Conservation (phyloP, 1,140 invertebrate genomes). For the Ceratina australensis region DNA sequence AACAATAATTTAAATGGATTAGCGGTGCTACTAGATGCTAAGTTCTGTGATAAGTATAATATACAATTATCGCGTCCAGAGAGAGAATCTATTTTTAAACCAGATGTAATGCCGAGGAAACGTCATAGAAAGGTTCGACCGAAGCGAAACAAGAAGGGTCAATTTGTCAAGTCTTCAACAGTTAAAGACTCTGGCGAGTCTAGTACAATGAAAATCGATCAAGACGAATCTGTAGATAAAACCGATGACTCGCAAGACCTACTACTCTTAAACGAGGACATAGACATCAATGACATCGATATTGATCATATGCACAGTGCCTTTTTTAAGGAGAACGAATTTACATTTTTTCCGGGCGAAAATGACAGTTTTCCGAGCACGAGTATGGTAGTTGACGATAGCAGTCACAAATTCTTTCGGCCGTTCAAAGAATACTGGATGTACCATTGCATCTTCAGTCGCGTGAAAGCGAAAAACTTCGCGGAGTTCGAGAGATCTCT, state of each 20-base stretch:
- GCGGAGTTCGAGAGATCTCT: conserved; percentile 74
- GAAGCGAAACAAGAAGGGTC: conserved; percentile 1
- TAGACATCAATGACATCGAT: background rate
- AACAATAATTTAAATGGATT: background rate
- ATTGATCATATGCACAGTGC: background rate
- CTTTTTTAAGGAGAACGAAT: conserved; percentile 41
- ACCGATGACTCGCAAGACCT: no score
- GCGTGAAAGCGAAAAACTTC: conserved; percentile 67
- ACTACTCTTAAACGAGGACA: background rate
- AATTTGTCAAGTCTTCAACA: conserved; percentile 21
- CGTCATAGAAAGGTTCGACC: conserved; percentile 2
- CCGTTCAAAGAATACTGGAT: conserved; percentile 75
- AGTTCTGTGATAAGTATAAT: conserved; percentile 58
- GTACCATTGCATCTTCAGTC: conserved; percentile 67
- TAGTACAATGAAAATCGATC: no score
- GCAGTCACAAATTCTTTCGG: conserved; percentile 55
- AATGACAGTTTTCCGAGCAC: background rate
- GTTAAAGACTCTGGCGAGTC: no score
- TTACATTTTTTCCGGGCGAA: conserved; percentile 52
- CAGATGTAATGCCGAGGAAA: background rate
- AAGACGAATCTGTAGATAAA: no score
- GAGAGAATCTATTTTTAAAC: conserved; percentile 28
- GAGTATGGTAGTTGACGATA: background rate
- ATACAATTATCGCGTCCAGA: conserved; percentile 53
- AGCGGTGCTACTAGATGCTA: conserved; percentile 26